Evolutionary conservation across 2,888 invertebrate genomes (phyloP), one percentile per base, ranked within the genome.

Genomic region (Octonoba sinensis): DNA sequence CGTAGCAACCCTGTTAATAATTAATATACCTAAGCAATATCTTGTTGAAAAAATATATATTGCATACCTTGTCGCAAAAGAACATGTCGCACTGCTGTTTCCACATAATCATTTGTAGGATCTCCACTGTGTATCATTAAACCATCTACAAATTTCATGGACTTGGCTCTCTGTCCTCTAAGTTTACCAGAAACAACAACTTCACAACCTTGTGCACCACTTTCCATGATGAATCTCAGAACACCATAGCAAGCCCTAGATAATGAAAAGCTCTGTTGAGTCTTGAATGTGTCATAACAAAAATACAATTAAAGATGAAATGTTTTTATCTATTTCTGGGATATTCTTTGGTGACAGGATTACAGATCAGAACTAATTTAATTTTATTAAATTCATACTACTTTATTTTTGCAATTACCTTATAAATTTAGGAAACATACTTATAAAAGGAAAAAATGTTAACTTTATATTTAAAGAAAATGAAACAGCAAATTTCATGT

Each of bases 101-200:
- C 97, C 72, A 99, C 98, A 87, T 99, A 99, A 88, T 99, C 97
- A 87, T 97, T 96, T 90, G 95, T 96, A 47, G 99, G 99, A 90
- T 99, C 96, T 89, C 99, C 99, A 86, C 96, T 96, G 91, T 99
- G 99, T 89, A 99, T 99, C 99, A 99, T 99, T 84, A 99, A 92
- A 84, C 99, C 99, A 87, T 99, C 99, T 54, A 98, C 97, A 89
- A 99, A 99, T 90, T 99, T 99, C 99, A 99, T 99, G 76, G 97
- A 96, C 91, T 99, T 99, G 85, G 99, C 99, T 91, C 99, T 92
- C 91, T 99, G 99, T 85, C 99, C 99, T 88, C 99, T 92, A 85
- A 99, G 92, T 91, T 99, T 99, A 84, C 99, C 99, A 72, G 97
- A 98, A 1, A 99, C 99, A 1, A 99, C 98, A 0, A 99, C 99